A percentile compares a stretch with the other conserved stretches of the same genome.
phyloP scores from a whole-genome alignment of 2,797 vertebrate genomes.

The Typhlichthys eigenmanni region DNA sequence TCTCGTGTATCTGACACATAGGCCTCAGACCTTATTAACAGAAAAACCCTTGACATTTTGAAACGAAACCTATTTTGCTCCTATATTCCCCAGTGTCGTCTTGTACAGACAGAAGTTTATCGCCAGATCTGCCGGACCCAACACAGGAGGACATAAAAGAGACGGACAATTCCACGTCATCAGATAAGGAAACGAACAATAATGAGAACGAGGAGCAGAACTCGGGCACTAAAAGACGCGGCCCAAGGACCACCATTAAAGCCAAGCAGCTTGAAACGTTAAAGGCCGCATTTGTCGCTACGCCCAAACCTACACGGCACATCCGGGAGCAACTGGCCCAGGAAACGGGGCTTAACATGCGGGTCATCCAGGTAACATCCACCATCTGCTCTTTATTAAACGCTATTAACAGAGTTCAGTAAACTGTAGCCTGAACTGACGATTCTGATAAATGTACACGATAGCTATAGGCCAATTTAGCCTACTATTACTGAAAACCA shows the following conservation, averaged over 20 bases:
- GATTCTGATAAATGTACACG: too few species aligned
- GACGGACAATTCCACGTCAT: constrained; percentile 94
- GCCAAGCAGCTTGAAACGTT: constrained; percentile 96
- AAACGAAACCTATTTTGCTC: constrained; percentile 35
- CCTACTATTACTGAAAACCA: constrained; percentile 2
- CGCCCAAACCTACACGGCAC: constrained; percentile 92
- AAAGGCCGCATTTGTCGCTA: constrained; percentile 92
- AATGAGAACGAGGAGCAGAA: constrained; percentile 96
- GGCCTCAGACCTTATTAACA: constrained; percentile 31
- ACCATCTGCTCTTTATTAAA: not conserved
- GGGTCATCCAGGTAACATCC: constrained; percentile 88
- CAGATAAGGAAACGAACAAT: constrained; percentile 94
- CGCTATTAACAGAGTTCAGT: too few species aligned
- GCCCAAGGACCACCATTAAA: constrained; percentile 96
- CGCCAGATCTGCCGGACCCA: constrained; percentile 92
- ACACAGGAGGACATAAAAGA: constrained; percentile 93
- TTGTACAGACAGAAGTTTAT: constrained; percentile 95
- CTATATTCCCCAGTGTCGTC: constrained; percentile 85
- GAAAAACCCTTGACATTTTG: constrained; percentile 7
- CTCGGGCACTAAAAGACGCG: constrained; percentile 88
- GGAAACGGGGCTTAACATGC: constrained; percentile 94
- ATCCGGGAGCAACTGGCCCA: constrained; percentile 94
- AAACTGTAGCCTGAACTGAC: too few species aligned
- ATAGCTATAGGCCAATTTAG: not conserved
- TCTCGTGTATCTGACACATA: not conserved